phyloP scores from a whole-genome alignment of 2,797 vertebrate species.

The Pipistrellus pygmaeus region DNA sequence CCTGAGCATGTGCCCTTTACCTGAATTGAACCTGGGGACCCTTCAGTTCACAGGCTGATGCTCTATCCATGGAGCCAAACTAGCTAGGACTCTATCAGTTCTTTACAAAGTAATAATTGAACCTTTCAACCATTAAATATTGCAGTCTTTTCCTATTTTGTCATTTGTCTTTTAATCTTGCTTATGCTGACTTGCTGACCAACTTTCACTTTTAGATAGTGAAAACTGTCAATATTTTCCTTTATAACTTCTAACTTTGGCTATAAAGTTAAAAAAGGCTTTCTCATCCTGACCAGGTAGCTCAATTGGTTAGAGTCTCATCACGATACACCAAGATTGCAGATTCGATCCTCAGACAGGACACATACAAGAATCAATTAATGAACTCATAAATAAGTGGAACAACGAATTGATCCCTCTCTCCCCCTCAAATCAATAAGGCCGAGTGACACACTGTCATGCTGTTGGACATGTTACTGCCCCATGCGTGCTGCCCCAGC shows the following conservation, averaged over 20 bases:
- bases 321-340: not conserved
- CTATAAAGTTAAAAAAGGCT: not conserved
- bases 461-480: constrained; percentile 87
- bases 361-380: not conserved
- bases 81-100: not conserved
- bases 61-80: too few species aligned
- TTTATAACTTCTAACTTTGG: not conserved
- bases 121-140: constrained; percentile 4
- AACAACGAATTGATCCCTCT: not conserved
- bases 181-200: not conserved
- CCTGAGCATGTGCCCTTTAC: too few species aligned
- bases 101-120: constrained; percentile 38
- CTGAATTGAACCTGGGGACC: too few species aligned
- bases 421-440: not conserved
- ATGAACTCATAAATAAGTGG: not conserved
- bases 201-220: constrained; percentile 33
- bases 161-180: constrained; percentile 51
- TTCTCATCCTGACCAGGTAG: not conserved
- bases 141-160: not conserved
- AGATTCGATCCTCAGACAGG: not conserved
- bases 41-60: too few species aligned
- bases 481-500: constrained; percentile 87
- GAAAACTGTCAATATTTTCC: constrained; percentile 33
- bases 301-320: not conserved
- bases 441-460: constrained; percentile 89